These are phyloP conservation scores for Oreotrochilus melanogaster DNA, from an alignment of 2,113 vertebrate genomes.

Conservation along the genomic window DNA sequence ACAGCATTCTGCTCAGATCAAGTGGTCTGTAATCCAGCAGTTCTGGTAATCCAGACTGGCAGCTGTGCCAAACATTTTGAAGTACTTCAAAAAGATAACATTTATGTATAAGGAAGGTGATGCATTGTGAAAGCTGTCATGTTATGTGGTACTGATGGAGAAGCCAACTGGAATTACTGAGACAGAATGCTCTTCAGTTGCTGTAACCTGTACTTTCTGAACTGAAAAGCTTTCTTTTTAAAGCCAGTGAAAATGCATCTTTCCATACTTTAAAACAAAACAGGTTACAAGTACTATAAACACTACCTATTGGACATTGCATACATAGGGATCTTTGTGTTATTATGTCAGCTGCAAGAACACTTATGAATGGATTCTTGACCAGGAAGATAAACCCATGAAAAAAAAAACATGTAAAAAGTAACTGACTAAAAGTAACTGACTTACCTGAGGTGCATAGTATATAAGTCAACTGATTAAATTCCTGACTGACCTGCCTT, in stretches of 20 bases:
- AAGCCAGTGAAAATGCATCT: not conserved
- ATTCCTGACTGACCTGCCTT: not conserved
- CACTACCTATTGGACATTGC: not conserved
- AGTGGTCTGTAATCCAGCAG: not conserved
- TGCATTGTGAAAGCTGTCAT: slow-evolving; percentile 66
- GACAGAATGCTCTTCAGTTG: slow-evolving; percentile 24
- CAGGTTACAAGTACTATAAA: not conserved
- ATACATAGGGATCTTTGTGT: not conserved
- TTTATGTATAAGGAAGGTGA: slow-evolving; percentile 51
- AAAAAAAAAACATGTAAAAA: not conserved
- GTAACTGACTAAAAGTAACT: not conserved
- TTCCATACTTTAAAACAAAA: not conserved
- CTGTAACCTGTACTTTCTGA: slow-evolving; percentile 46
- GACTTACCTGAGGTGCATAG: not conserved
- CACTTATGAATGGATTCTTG: not conserved
- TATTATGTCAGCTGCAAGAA: not conserved
- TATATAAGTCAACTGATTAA: not conserved
- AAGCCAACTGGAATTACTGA: slow-evolving; percentile 40
- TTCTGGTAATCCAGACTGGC: slow-evolving; percentile 57
- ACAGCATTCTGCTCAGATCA: not conserved
- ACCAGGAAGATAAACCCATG: not conserved
- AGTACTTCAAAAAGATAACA: slow-evolving; percentile 15
- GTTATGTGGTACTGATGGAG: slow-evolving; percentile 36
- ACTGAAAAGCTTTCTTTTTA: not conserved
- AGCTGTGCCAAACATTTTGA: slow-evolving; percentile 58